phyloP scores from a whole-genome alignment of 2,113 vertebrate genomes.

The Neofelis nebulosa region DNA sequence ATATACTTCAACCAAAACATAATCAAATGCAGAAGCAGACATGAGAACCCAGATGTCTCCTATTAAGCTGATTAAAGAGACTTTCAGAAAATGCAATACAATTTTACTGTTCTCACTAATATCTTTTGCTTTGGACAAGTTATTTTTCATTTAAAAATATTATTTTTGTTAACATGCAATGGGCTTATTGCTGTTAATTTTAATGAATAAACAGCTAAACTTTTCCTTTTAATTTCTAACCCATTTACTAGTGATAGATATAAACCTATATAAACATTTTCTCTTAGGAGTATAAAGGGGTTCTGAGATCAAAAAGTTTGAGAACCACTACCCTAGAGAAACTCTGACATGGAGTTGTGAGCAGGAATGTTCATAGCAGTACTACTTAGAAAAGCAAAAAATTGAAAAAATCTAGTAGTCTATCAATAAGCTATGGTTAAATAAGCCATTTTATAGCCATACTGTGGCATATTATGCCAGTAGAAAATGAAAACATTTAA shows the following conservation, averaged over 20 bases:
- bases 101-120: slow-evolving; percentile 8
- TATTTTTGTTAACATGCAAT: not conserved
- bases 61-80: slow-evolving; percentile 30
- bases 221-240: not conserved
- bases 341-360: not conserved
- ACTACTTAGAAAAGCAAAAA: slow-evolving; percentile 7
- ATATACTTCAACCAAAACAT: slow-evolving; percentile 37
- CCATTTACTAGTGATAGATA: not conserved
- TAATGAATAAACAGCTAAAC: not conserved
- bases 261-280: not conserved
- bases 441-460: slow-evolving; percentile 2
- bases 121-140: slow-evolving; percentile 11
- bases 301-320: slow-evolving; percentile 8
- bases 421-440: slow-evolving; percentile 35
- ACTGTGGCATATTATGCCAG: not conserved
- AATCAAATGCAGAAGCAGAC: slow-evolving; percentile 35
- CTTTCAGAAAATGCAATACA: not conserved
- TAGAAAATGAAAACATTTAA: not conserved
- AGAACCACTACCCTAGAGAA: slow-evolving; percentile 10
- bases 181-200: not conserved
- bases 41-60: not conserved
- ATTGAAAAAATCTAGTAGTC: not conserved
- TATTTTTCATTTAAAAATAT: slow-evolving; percentile 37
- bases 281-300: not conserved
- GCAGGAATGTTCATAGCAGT: not conserved